phyloP scores from a whole-genome alignment of 1,140 invertebrate species.

The Drosophila setifemur region DNA sequence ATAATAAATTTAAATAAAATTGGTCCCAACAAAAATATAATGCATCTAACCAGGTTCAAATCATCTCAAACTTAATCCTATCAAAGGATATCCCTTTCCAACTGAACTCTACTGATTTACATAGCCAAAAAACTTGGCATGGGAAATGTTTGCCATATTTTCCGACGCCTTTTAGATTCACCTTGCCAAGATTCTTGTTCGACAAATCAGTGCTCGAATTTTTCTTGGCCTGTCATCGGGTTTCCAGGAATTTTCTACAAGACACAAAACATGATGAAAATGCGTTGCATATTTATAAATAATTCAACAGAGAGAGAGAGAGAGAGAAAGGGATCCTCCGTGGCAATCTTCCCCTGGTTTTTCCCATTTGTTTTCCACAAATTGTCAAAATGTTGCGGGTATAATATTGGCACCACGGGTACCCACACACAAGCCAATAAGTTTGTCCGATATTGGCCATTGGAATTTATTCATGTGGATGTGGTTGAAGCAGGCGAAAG shows the following conservation, averaged over 20 bases:
- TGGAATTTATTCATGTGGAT: conserved; percentile 46
- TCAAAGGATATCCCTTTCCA: conserved; percentile 17
- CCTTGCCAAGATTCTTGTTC: not conserved
- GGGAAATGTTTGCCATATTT: conserved; percentile 1
- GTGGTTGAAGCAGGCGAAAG: not conserved
- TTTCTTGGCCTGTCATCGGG: conserved; percentile 27
- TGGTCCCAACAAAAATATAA: not conserved
- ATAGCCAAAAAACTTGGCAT: conserved; percentile 3
- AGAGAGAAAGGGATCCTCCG: not conserved
- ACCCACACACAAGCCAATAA: conserved; percentile 13
- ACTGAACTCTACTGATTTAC: conserved; percentile 22
- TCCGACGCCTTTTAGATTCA: not conserved
- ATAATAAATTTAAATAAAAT: not conserved
- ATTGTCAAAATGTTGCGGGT: conserved; percentile 48
- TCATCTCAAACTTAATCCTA: conserved; percentile 1
- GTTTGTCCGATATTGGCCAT: conserved; percentile 40
- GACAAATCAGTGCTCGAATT: conserved; percentile 10
- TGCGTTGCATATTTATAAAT: conserved; percentile 56
- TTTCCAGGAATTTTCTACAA: conserved; percentile 4
- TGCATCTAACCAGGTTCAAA: too few relatives aligned
- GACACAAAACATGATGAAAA: conserved; percentile 25
- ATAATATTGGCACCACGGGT: conserved; percentile 43
- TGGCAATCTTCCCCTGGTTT: not conserved
- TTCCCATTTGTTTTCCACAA: conserved; percentile 38
- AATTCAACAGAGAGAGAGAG: conserved; percentile 20